Percentiles rank a stretch among this genome's conserved stretches.
These are phyloP conservation scores for Pomacea maculata DNA, from an alignment of 1,140 invertebrate species.

Conservation along the genomic window DNA sequence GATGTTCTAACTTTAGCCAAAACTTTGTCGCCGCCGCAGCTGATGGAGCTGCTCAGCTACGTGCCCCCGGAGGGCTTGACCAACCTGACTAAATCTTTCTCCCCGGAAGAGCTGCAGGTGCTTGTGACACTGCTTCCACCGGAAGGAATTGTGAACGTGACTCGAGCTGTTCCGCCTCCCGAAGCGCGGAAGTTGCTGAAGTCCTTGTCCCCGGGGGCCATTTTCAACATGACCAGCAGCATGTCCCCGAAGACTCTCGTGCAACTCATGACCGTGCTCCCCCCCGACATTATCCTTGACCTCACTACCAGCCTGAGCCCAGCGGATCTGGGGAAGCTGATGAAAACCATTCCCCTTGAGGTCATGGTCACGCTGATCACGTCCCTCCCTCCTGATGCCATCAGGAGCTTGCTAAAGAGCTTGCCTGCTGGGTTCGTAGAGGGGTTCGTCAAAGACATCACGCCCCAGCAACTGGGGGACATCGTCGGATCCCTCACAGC, in stretches of 20 bases:
- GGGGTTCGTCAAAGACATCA: conserved; percentile 4
- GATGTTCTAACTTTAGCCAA: conserved; percentile 9
- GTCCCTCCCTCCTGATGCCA: conserved; percentile 6
- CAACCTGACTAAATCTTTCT: conserved; percentile 16
- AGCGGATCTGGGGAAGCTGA: conserved; percentile 2
- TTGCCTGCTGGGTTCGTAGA: conserved; percentile 14
- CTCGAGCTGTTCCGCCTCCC: conserved; percentile 3
- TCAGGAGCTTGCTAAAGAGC: background rate
- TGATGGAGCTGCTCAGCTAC: conserved; percentile 19
- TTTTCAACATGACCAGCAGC: conserved; percentile 16
- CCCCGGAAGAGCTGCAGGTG: conserved; percentile 15
- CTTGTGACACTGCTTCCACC: conserved; percentile 16
- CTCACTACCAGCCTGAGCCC: conserved; percentile 18
- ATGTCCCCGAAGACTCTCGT: conserved; percentile 11
- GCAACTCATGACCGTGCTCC: conserved; percentile 7
- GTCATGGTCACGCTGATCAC: conserved; percentile 13
- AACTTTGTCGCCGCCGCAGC: conserved; percentile 6
- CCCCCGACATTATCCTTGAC: conserved; percentile 18
- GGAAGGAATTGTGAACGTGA: conserved; percentile 17
- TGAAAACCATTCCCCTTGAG: conserved; percentile 12
- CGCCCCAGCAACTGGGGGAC: background rate
- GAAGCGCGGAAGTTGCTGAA: conserved; percentile 16
- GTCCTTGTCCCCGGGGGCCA: conserved; percentile 18
- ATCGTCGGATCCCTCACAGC: conserved; percentile 12
- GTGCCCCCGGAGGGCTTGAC: conserved; percentile 11